Percentiles rank a stretch among this genome's conserved stretches.
phyloP scores from a whole-genome alignment of 1,140 invertebrate species.

The Phortica variegata region DNA sequence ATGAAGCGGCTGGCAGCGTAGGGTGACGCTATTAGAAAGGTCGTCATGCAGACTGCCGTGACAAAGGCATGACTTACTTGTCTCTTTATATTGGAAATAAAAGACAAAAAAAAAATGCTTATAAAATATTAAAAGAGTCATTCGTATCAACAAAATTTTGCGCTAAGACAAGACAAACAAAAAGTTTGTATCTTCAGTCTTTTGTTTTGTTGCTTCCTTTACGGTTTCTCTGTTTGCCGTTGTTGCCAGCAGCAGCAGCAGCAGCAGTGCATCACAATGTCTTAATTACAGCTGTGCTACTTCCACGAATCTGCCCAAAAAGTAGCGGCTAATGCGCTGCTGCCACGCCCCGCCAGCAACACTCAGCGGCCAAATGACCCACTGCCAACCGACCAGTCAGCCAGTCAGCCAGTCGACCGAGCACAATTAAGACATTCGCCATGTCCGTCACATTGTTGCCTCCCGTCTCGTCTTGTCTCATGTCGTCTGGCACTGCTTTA shows the following conservation, averaged over 20 bases:
- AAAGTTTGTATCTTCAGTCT: background rate
- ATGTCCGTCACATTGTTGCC: no score
- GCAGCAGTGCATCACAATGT: no score
- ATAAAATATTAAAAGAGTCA: background rate
- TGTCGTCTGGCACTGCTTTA: constrained; percentile 17
- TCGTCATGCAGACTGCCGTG: constrained; percentile 11
- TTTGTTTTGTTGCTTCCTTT: background rate
- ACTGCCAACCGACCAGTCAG: background rate
- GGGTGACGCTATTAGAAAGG: constrained; percentile 21
- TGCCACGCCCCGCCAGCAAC: constrained; percentile 19
- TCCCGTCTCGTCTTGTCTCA: constrained; percentile 13
- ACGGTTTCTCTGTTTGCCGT: background rate
- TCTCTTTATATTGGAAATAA: constrained; percentile 2
- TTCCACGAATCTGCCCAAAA: constrained; percentile 13
- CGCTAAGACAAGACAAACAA: background rate
- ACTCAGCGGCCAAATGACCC: constrained; percentile 10
- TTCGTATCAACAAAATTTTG: background rate
- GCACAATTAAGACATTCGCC: constrained; percentile 6
- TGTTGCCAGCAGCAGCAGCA: background rate
- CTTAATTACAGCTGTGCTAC: no score
- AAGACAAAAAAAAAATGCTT: background rate
- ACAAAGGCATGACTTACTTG: background rate
- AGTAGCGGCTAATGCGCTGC: constrained; percentile 17
- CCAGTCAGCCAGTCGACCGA: background rate
- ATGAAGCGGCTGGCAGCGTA: background rate